Evolutionary conservation across 2,797 vertebrate species (phyloP).

Genomic region (Hydrocynus forskahlii): DNA sequence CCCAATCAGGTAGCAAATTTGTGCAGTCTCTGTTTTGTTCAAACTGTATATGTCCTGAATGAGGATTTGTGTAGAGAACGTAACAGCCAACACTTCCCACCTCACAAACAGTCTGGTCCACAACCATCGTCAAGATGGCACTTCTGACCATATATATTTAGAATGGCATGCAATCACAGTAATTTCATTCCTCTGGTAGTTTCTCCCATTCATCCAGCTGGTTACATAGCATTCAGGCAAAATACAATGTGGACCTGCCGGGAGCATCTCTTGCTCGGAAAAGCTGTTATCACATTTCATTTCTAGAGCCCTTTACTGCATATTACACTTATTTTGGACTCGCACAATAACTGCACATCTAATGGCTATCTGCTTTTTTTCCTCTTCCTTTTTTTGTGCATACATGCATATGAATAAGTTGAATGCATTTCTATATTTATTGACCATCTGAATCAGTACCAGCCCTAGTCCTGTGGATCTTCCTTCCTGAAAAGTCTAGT

Average conservation of each 20-base stretch:
- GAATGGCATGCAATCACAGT: background rate
- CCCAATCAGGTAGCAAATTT: background rate
- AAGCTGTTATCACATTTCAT: too few relatives aligned
- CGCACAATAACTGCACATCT: too few relatives aligned
- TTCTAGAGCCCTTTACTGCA: too few relatives aligned
- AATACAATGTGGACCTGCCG: background rate
- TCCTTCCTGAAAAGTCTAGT: too few relatives aligned
- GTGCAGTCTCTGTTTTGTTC: background rate
- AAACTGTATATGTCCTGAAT: background rate
- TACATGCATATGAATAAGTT: too few relatives aligned
- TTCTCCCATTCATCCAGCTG: background rate
- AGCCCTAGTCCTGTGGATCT: too few relatives aligned
- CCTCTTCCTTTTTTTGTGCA: too few relatives aligned
- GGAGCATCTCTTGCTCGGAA: background rate
- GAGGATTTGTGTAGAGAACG: background rate
- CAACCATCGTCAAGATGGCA: background rate
- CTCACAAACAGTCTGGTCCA: background rate
- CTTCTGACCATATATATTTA: background rate
- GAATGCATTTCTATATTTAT: too few relatives aligned
- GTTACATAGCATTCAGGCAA: background rate
- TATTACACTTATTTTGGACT: too few relatives aligned
- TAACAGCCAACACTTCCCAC: background rate
- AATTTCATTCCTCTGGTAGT: background rate
- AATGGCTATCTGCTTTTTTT: too few relatives aligned
- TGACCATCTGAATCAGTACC: too few relatives aligned